Evolutionary conservation across 2,888 invertebrate genomes (phyloP).

Genomic region (Macrosiphum euphorbiae): DNA sequence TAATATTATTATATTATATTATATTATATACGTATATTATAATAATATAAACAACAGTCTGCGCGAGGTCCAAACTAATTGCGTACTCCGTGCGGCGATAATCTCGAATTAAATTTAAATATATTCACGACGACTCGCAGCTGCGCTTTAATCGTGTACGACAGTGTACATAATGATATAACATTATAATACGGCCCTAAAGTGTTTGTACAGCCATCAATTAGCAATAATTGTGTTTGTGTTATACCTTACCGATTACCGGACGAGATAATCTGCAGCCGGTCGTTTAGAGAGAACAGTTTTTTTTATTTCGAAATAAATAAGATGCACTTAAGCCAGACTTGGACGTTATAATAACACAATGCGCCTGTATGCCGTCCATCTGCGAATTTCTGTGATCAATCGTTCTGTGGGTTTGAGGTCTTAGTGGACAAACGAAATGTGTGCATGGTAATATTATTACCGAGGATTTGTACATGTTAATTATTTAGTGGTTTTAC

Average conservation of each 20-base stretch:
- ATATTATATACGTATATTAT: no score
- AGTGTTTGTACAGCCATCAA: not conserved
- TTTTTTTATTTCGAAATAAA: not conserved
- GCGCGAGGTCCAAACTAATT: not conserved
- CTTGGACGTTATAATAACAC: not conserved
- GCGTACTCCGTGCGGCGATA: not conserved
- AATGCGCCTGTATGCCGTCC: not conserved
- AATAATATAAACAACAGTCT: not conserved
- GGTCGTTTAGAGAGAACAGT: not conserved
- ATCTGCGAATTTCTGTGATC: not conserved
- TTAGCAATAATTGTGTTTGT: not conserved
- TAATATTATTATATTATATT: no score
- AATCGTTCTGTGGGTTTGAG: not conserved
- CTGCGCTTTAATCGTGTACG: not conserved
- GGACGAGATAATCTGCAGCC: not conserved
- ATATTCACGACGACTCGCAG: not conserved
- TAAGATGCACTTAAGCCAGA: not conserved
- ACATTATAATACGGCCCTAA: not conserved
- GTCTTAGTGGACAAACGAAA: not conserved
- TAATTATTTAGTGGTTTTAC: no score
- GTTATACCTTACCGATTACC: not conserved
- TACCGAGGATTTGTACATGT: no score
- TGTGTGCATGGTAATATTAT: not conserved
- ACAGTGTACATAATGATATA: not conserved
- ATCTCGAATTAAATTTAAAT: not conserved